These are phyloP conservation scores for Catharus minimus DNA, from an alignment of 2,113 vertebrate species.

Conservation along the genomic window DNA sequence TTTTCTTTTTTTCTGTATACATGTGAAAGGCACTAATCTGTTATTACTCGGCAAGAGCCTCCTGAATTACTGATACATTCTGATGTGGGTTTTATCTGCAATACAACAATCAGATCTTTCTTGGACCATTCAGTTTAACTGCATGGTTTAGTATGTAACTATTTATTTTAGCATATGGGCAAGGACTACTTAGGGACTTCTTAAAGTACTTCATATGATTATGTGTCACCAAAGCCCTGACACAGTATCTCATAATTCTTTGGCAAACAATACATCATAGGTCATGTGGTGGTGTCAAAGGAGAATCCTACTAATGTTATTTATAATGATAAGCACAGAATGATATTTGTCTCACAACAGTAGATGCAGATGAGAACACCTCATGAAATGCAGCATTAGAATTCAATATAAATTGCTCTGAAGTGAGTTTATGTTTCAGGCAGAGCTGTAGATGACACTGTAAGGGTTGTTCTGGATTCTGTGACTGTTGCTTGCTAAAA, in stretches of 20 bases:
- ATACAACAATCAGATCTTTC: neutral
- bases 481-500: neutral
- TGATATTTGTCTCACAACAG: neutral
- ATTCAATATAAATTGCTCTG: neutral
- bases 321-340: neutral
- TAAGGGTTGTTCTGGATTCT: neutral
- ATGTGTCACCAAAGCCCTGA: neutral
- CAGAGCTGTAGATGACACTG: neutral
- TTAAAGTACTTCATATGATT: neutral
- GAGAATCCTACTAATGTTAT: neutral
- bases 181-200: neutral
- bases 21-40: slow-evolving; percentile 41
- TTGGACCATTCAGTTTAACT: neutral
- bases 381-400: neutral
- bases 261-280: slow-evolving; percentile 39
- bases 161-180: neutral
- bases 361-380: neutral
- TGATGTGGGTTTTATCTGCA: neutral
- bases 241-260: slow-evolving; percentile 10
- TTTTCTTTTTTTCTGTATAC: neutral
- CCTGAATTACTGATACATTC: slow-evolving; percentile 24
- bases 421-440: neutral
- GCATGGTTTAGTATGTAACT: neutral
- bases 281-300: neutral
- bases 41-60: neutral